Conservation (phyloP, 37 sponge, comb jelly and placozoan species). For the Cliona cf. orientalis region DNA sequence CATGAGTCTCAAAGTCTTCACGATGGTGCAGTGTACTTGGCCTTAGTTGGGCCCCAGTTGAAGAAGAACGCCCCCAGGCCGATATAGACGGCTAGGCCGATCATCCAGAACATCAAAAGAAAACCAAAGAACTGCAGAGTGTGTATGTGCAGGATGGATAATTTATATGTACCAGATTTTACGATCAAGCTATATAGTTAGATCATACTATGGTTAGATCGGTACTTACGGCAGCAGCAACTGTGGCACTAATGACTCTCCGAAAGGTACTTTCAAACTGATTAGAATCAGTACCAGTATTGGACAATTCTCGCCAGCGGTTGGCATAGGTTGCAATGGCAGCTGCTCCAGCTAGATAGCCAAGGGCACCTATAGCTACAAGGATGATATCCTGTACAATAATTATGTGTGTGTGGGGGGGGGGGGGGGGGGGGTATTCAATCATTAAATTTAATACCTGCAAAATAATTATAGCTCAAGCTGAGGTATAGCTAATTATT, state of each 20-base stretch:
- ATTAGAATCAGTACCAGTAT: too few relatives aligned
- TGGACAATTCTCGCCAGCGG: background rate
- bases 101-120: slow-evolving; percentile 9
- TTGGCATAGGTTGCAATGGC: slow-evolving; percentile 10
- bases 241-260: background rate
- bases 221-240: background rate
- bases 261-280: too few relatives aligned
- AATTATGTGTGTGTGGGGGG: too few relatives aligned
- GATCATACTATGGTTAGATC: background rate
- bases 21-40: slow-evolving; percentile 8
- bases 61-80: slow-evolving; percentile 15
- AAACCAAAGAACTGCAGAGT: slow-evolving; percentile 23
- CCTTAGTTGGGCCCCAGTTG: slow-evolving; percentile 35
- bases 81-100: background rate
- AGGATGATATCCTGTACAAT: slow-evolving; percentile 19
- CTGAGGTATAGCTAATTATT: too few relatives aligned
- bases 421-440: too few relatives aligned
- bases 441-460: too few relatives aligned
- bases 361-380: background rate
- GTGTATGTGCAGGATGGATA: too few relatives aligned
- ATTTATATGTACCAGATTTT: background rate
- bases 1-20: too few relatives aligned
- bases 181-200: background rate
- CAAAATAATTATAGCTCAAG: too few relatives aligned
- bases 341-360: slow-evolving; percentile 25